Conservation (phyloP, 2,888 invertebrate genomes). For the Diarsia brunnea region DNA sequence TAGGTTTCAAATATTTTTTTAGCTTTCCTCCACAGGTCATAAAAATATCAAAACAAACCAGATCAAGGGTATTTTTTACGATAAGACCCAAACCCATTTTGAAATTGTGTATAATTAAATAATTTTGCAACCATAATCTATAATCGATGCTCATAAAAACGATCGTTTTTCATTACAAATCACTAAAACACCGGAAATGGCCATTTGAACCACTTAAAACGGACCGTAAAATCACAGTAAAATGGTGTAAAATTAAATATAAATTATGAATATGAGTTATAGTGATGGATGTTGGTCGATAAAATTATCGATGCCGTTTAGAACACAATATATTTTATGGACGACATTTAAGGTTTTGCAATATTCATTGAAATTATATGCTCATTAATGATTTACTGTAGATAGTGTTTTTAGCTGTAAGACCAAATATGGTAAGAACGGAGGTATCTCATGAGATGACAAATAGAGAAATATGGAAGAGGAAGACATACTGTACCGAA, state of each 20-base stretch:
- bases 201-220: conserved; percentile 68
- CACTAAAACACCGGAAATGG: conserved; percentile 67
- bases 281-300: conserved; percentile 58
- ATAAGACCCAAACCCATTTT: conserved; percentile 35
- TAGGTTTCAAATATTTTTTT: not conserved
- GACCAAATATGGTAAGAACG: no score
- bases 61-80: conserved; percentile 30
- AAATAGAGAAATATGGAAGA: no score
- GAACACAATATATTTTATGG: not conserved
- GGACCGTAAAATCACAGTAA: conserved; percentile 68
- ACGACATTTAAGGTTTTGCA: not conserved
- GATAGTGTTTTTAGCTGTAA: not conserved
- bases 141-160: conserved; percentile 64
- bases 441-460: no score
- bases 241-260: conserved; percentile 71
- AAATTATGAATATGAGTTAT: conserved; percentile 62
- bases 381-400: no score
- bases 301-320: conserved; percentile 25
- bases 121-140: conserved; percentile 63
- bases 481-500: no score
- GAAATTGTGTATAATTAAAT: conserved; percentile 59
- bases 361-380: not conserved
- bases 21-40: not conserved
- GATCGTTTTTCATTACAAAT: conserved; percentile 58
- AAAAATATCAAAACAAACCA: conserved; percentile 21